Conservation (phyloP, 1,140 invertebrate species). For the Drosophila tani region DNA sequence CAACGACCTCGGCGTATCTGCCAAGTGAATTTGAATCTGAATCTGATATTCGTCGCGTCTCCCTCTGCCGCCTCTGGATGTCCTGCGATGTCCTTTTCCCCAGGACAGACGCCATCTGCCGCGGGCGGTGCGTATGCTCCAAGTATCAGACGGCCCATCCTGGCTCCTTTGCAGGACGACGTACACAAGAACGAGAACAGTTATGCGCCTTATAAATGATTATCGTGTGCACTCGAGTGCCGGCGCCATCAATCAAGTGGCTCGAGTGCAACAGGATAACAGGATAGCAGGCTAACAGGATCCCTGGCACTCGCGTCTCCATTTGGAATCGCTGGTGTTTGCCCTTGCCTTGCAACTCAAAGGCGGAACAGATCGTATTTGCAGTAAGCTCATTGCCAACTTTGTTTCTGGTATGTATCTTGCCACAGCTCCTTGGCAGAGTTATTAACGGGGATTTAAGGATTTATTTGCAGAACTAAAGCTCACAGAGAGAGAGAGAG, state of each 20-base stretch:
- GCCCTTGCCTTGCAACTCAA: neutral
- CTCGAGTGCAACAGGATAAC: constrained; percentile 62
- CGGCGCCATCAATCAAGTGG: constrained; percentile 68
- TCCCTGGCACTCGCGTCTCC: neutral
- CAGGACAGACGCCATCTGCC: constrained; percentile 29
- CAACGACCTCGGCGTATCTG: constrained; percentile 57
- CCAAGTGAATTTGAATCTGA: constrained; percentile 31
- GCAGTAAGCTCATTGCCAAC: constrained; percentile 12
- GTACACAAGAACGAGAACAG: constrained; percentile 35
- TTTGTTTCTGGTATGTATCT: neutral
- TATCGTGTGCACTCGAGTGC: constrained; percentile 71
- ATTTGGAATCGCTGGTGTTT: neutral
- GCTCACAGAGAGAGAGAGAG: too few species aligned
- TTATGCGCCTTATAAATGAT: constrained; percentile 73
- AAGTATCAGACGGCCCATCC: constrained; percentile 6
- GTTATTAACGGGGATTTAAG: neutral
- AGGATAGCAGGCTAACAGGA: neutral
- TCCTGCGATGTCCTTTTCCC: constrained; percentile 3
- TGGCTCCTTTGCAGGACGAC: neutral
- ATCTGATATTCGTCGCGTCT: constrained; percentile 21
- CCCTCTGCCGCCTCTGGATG: neutral
- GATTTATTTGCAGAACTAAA: neutral
- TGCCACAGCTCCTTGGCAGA: neutral
- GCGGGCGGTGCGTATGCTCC: neutral
- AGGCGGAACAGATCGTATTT: neutral